These are phyloP conservation scores for Lissocephala sabroskyi DNA, from an alignment of 2,888 invertebrate genomes.

Conservation along the genomic window DNA sequence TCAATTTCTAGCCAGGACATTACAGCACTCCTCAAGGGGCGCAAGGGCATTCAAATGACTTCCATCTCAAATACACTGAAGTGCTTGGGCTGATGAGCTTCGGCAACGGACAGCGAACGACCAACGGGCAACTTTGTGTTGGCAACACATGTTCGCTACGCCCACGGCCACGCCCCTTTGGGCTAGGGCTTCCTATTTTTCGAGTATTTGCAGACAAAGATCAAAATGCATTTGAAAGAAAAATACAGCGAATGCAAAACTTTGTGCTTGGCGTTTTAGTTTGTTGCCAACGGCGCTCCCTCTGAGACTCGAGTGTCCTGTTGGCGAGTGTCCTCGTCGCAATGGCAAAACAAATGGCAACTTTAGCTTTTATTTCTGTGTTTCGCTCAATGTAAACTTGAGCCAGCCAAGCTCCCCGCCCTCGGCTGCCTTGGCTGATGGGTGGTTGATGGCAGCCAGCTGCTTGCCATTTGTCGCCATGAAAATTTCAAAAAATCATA, in stretches of 20 bases:
- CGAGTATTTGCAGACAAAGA: background rate
- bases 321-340: background rate
- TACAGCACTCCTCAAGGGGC: too few species aligned
- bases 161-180: background rate
- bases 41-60: constrained; percentile 2
- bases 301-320: background rate
- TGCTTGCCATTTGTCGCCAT: constrained; percentile 1
- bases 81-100: too few species aligned
- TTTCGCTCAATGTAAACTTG: background rate
- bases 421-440: background rate
- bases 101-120: too few species aligned
- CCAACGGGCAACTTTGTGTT: too few species aligned
- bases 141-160: background rate
- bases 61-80: background rate
- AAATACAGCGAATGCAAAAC: constrained; percentile 1
- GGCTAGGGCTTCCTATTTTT: background rate
- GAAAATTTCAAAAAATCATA: constrained; percentile 13
- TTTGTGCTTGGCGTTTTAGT: background rate
- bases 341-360: constrained; percentile 6
- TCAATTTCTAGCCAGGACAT: too few species aligned
- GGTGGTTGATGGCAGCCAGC: constrained; percentile 1
- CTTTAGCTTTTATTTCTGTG: background rate
- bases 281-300: too few species aligned
- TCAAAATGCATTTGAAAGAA: constrained; percentile 6
- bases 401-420: background rate